Percentiles rank a stretch among this genome's conserved stretches.
These are phyloP conservation scores for Dreissena rostriformis DNA, from an alignment of 1,140 invertebrate genomes.

Conservation along the genomic window DNA sequence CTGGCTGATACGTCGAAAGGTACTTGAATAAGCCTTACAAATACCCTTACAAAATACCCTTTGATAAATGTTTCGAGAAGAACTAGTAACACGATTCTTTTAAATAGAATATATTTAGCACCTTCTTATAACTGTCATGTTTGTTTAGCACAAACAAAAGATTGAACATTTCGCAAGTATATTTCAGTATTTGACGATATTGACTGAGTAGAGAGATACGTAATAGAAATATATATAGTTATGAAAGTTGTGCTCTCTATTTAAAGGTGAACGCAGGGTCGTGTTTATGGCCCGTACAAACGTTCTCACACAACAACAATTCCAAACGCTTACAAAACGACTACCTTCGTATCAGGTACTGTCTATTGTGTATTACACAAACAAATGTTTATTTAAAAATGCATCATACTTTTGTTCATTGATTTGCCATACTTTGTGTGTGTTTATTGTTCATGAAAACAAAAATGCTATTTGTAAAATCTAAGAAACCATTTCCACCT, in stretches of 20 bases:
- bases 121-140: background rate
- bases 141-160: background rate
- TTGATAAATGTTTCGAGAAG: background rate
- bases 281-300: constrained; percentile 76
- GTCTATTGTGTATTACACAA: too few relatives aligned
- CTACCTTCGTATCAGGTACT: background rate
- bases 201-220: too few relatives aligned
- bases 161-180: background rate
- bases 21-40: background rate
- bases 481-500: too few relatives aligned
- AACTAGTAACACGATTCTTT: background rate
- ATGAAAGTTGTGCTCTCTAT: background rate
- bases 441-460: too few relatives aligned
- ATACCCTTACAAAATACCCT: background rate
- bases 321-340: too few relatives aligned
- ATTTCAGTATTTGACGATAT: background rate
- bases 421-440: too few relatives aligned
- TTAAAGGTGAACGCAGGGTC: constrained; percentile 53
- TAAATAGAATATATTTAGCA: too few relatives aligned
- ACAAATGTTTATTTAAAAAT: too few relatives aligned
- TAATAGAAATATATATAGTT: background rate
- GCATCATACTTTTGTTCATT: too few relatives aligned
- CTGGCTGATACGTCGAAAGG: constrained; percentile 22
- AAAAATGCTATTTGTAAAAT: too few relatives aligned
- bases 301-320: constrained; percentile 76